Evolutionary conservation across 2,797 vertebrate species (phyloP), one percentile per base, ranked within the genome.

Genomic region (Hydrolagus colliei): DNA sequence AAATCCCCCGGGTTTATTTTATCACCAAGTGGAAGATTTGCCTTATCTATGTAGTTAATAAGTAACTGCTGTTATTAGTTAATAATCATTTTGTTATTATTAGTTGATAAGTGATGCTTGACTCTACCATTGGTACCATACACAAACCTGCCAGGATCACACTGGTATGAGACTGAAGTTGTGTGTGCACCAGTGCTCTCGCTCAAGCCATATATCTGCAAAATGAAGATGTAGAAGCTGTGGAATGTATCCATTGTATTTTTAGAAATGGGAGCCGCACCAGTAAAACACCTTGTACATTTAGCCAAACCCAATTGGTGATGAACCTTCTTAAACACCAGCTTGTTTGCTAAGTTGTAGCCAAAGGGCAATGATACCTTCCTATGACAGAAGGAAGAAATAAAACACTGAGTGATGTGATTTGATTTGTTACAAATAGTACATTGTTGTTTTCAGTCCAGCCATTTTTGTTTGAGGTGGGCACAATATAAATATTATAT

Each of bases 121-220:
- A 82, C 16, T 20, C 18, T 14, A 35, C 22, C 18, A 35, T 13
- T 67, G 35, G 16, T 16, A 67, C 22, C 16, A 27, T 18, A 27
- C 41, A 52, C 41, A 52, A 52, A 52, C 41, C 41, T 52, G 2
- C 1, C 89, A 2, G 91, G 93, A 87, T 91, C 94, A 90, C 96
- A 94, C 86, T 89, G 90, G 9, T 88, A 87, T 0, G 95, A 94
- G 78, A 92, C 92, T 85, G 95, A 96, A 65, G 97, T 94, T 88
- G 95, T 96, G 85, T 96, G 96, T 10, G 96, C 96, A n/a, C 96
- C 96, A 0, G 95, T 92, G 87, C 94, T 96, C 90, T 97, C 96
- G 0, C 95, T 97, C 95, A 97, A 96, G 52, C 96, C 96, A 0
- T 97, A 97, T 6, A 92, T 95, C 2, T 96, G 93, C 18, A 95